These are phyloP conservation scores for Champsocephalus gunnari DNA, from an alignment of 2,797 vertebrate species.

Conservation along the genomic window DNA sequence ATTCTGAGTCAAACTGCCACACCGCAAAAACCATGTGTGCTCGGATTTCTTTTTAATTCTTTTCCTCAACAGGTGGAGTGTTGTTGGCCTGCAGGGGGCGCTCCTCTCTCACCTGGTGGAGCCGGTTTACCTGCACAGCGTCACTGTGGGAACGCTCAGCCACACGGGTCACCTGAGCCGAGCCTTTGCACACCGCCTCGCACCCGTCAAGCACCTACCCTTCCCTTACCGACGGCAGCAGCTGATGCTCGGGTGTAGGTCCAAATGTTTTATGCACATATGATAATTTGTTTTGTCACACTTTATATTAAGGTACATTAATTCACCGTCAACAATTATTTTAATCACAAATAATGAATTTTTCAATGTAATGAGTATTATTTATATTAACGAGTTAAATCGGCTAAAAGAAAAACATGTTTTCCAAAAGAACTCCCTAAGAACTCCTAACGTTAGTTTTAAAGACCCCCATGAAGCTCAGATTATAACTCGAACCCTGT, in stretches of 20 bases:
- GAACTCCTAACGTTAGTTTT: no score
- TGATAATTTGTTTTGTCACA: not conserved
- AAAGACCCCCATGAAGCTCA: no score
- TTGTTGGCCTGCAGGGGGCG: slow-evolving; percentile 91
- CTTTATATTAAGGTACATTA: no score
- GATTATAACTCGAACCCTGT: no score
- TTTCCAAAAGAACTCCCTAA: no score
- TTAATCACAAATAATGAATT: no score
- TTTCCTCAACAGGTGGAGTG: slow-evolving; percentile 87
- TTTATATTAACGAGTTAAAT: no score
- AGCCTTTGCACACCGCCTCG: slow-evolving; percentile 87
- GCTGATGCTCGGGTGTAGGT: slow-evolving; percentile 91
- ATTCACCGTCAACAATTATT: no score
- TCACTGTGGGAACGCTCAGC: slow-evolving; percentile 89
- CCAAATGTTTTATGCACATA: slow-evolving; percentile 13
- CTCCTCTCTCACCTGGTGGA: slow-evolving; percentile 92
- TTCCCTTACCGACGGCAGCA: slow-evolving; percentile 86
- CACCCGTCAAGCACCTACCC: slow-evolving; percentile 84
- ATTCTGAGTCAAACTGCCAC: not conserved
- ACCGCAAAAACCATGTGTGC: not conserved
- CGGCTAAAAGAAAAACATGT: no score
- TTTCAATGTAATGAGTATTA: no score
- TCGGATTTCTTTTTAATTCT: not conserved
- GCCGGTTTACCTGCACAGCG: slow-evolving; percentile 92
- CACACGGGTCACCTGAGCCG: slow-evolving; percentile 91